Evolutionary conservation across 1,140 invertebrate species (phyloP), one percentile per base, ranked within the genome.

Genomic region (Lepidurus packardi): DNA sequence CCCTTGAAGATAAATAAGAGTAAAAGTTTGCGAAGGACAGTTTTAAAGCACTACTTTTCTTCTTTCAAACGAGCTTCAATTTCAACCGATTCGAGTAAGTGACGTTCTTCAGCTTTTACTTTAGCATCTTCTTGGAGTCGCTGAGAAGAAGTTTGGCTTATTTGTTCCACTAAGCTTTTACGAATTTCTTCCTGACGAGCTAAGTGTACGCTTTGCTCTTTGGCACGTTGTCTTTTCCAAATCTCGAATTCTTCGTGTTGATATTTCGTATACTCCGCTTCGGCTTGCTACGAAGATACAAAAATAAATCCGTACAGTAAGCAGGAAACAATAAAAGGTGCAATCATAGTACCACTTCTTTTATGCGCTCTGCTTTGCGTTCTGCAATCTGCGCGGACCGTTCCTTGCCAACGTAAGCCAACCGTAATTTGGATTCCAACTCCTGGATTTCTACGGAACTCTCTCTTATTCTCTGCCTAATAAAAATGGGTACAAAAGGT

Each of bases 401-500:
- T 75, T 78, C 65, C 47, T 78, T 78, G 65, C 34, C 43, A 21
- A 78, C 73, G 78, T 75, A 78, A 11, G 78, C 78, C 21, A 43
- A 43, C 42, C 75, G 74, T 21, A 78, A 41, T 74, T 75, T 74
- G 13, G 78, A 78, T 42, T 78, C 78, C 16, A 78, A 45, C n/a
- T 78, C 78, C n/a, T 74, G 65, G 3, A 78, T 74, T 75, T 78
- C 78, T 5, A 78, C 53, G 21, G 73, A 75, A 74, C 78, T 78
- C 10, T 73, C 73, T 11, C 74, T 41, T 24, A 78, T 74, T 47
- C 75, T 73, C 4, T 73, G 73, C 43, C 78, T 78, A 77, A 5
- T 44, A 53, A 42, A 43, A 42, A 42, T 76, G n/a, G 11, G 1
- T 45, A 75, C 24, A 25, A 25, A 13, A 43, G 5, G 13, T 7